These are phyloP conservation scores for Coregonus suidteri DNA, from an alignment of 2,797 vertebrate genomes.

Conservation along the genomic window DNA sequence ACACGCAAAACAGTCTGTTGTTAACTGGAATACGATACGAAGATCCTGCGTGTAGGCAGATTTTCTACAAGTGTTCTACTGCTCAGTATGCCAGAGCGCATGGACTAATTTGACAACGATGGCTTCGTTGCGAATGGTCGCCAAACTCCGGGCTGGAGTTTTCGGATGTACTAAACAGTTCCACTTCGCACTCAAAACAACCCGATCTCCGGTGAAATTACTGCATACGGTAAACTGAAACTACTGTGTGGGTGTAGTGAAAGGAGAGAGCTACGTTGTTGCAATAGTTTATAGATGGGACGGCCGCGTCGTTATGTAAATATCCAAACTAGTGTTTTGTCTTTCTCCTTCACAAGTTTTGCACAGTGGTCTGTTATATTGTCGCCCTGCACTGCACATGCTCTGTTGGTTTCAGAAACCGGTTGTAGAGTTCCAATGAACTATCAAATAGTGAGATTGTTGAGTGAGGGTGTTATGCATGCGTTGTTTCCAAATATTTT, in stretches of 20 bases:
- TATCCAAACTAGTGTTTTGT: not conserved
- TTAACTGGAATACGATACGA: not conserved
- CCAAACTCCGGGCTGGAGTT: constrained; percentile 1
- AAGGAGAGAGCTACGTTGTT: too few relatives aligned
- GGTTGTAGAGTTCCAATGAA: not conserved
- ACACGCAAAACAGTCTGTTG: not conserved
- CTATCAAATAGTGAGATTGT: not conserved
- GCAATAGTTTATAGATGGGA: not conserved
- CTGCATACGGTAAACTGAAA: constrained; percentile 2
- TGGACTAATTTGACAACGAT: not conserved
- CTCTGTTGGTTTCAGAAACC: not conserved
- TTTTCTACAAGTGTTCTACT: too few relatives aligned
- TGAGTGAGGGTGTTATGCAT: not conserved
- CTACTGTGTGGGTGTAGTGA: not conserved
- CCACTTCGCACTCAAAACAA: not conserved
- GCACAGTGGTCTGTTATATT: not conserved
- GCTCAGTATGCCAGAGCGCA: too few relatives aligned
- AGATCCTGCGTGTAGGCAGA: not conserved
- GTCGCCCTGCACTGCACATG: not conserved
- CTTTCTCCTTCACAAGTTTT: not conserved
- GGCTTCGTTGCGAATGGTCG: constrained; percentile 11
- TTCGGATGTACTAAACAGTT: not conserved
- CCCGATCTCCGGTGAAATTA: not conserved
- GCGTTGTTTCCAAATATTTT: too few relatives aligned
- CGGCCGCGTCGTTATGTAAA: not conserved